These are phyloP conservation scores for Drosophila mayaguana DNA, from an alignment of 2,888 invertebrate genomes.

Conservation along the genomic window DNA sequence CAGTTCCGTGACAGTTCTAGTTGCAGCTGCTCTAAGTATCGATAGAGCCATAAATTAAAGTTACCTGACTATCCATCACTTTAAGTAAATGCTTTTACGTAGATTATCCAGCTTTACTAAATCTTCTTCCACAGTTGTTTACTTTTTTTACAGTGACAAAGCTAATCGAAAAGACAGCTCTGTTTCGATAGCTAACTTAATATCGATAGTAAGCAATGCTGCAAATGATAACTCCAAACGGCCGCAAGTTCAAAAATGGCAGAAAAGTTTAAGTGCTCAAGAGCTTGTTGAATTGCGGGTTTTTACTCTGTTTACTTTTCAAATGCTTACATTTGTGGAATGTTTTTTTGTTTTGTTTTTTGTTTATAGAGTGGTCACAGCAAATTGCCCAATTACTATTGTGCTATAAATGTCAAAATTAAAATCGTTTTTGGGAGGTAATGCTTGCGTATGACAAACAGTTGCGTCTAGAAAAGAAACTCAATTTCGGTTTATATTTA, in stretches of 20 bases:
- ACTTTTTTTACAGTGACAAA: slow-evolving; percentile 33
- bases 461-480: background rate
- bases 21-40: background rate
- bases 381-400: background rate
- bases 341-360: background rate
- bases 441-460: background rate
- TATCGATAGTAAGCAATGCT: slow-evolving; percentile 12
- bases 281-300: background rate
- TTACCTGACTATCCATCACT: slow-evolving; percentile 84
- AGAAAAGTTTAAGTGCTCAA: background rate
- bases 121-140: slow-evolving; percentile 49
- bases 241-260: slow-evolving; percentile 1
- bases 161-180: slow-evolving; percentile 27
- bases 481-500: background rate
- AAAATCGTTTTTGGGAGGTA: background rate
- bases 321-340: slow-evolving; percentile 9
- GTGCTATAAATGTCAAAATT: background rate
- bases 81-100: slow-evolving; percentile 35
- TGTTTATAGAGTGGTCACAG: background rate
- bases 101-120: slow-evolving; percentile 45
- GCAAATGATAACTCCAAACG: background rate
- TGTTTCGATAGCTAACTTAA: background rate
- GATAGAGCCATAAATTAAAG: slow-evolving; percentile 14
- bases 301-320: slow-evolving; percentile 14
- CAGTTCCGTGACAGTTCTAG: background rate